Evolutionary conservation across 2,113 vertebrate species (phyloP).

Genomic region (Oncorhynchus kisutch): DNA sequence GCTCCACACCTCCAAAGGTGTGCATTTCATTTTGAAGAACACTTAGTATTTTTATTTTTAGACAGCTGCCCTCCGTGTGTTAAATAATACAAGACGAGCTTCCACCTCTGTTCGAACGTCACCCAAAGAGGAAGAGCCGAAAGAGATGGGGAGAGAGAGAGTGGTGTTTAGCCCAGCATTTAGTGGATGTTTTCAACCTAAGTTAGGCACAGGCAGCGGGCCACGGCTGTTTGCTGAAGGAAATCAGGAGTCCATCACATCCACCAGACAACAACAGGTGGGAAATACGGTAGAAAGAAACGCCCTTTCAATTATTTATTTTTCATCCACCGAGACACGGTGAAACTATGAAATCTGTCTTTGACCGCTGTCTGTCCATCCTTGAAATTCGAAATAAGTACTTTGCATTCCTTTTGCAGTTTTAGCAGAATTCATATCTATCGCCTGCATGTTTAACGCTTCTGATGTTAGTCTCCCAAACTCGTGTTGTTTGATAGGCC

Average conservation of each 20-base stretch:
- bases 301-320: not conserved
- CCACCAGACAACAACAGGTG: not conserved
- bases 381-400: not conserved
- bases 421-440: conserved; percentile 2
- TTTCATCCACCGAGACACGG: not conserved
- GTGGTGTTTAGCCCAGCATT: conserved; percentile 31
- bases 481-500: not conserved
- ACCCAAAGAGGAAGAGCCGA: not conserved
- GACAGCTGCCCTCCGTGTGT: conserved; percentile 1
- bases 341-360: not conserved
- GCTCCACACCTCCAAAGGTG: not conserved
- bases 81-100: conserved; percentile 25
- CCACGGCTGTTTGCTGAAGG: conserved; percentile 29
- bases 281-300: not conserved
- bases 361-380: no score
- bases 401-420: not conserved
- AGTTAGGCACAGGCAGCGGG: conserved; percentile 31
- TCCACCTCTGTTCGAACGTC: conserved; percentile 4
- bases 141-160: not conserved
- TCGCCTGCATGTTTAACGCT: not conserved
- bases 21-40: conserved; percentile 11
- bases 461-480: not conserved
- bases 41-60: not conserved
- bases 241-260: conserved; percentile 14
- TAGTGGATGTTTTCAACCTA: conserved; percentile 39